Base-by-base conservation (phyloP, 2,888 invertebrate genomes). In the Platycheirus albimanus region DNA sequence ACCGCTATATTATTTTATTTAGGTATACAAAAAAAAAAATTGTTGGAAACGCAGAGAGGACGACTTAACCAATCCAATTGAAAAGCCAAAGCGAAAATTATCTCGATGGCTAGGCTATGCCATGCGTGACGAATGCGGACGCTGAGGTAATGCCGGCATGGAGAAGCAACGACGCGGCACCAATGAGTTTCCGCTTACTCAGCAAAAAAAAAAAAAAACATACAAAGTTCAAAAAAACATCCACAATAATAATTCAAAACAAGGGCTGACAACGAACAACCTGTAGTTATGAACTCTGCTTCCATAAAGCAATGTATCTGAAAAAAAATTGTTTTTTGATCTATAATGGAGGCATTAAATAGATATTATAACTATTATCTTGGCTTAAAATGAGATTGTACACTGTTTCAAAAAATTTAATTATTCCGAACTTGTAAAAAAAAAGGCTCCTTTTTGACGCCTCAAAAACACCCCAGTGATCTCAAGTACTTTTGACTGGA, bases 111-210 rank as follows among this genome's bases (percentile, higher is more conserved):
- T 88, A 87, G 52, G 85, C 86, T 85, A 71, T 64, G 5, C 86
- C 86, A 8, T 87, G 87, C 49, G 63, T 78, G 7, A 72, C 70
- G 56, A 85, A 75, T 33, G 83, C 72, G 28, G 79, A 85, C 64
- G 58, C 80, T 71, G 70, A 83, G 13, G 67, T 77, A 1, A 80
- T 63, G 76, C 74, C 80, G 49, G 85, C 77, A 86, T 85, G 85
- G 71, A 78, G 78, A 80, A 85, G 86, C 89, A 90, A 86, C 90
- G 89, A 88, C 89, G 90, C 90, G 89, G 89, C 88, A 86, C 89
- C 88, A 89, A 89, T 89, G 88, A 88, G 87, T 89, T 90, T 90
- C 90, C 89, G 89, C 88, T 87, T 72, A 83, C 56, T 74, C 78
- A 78, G 72, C 56, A 77, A 51, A 63, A 71, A 71, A 58, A 58